Conservation (phyloP, 2,113 vertebrate genomes). For the Thalassoma bifasciatum region DNA sequence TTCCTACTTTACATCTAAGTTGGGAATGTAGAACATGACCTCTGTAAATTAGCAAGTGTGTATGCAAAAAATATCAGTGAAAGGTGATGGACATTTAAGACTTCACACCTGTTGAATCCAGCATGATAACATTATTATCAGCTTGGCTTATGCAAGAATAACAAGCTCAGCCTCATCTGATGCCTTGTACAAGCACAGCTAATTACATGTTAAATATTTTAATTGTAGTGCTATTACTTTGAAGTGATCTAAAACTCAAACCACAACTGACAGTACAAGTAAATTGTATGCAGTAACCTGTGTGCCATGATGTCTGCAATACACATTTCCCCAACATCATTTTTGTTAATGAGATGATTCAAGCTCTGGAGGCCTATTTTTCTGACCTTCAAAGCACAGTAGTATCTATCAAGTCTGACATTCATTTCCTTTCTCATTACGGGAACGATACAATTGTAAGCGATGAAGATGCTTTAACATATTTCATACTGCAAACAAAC, state of each 20-base stretch:
- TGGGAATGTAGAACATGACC: no score
- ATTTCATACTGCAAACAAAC: slow-evolving; percentile 9
- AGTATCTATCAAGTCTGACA: not conserved
- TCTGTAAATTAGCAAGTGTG: no score
- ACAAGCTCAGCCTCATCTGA: not conserved
- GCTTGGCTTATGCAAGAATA: not conserved
- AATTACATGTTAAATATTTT: not conserved
- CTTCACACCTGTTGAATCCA: no score
- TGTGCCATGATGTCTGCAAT: not conserved
- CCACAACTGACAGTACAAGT: not conserved
- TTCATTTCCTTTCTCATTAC: slow-evolving; percentile 20
- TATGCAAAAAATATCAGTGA: no score
- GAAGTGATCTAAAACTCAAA: not conserved
- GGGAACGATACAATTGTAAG: not conserved
- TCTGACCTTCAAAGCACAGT: not conserved
- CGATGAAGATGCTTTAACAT: slow-evolving; percentile 2
- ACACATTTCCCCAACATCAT: not conserved
- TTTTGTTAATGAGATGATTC: slow-evolving; percentile 11
- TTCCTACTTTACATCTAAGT: no score
- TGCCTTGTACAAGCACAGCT: not conserved
- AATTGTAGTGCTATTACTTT: not conserved
- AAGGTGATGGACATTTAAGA: no score
- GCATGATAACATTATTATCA: no score
- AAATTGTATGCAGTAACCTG: not conserved
- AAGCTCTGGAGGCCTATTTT: not conserved